Conservation (phyloP, 2,888 invertebrate species). For the Rotaria sp. region DNA sequence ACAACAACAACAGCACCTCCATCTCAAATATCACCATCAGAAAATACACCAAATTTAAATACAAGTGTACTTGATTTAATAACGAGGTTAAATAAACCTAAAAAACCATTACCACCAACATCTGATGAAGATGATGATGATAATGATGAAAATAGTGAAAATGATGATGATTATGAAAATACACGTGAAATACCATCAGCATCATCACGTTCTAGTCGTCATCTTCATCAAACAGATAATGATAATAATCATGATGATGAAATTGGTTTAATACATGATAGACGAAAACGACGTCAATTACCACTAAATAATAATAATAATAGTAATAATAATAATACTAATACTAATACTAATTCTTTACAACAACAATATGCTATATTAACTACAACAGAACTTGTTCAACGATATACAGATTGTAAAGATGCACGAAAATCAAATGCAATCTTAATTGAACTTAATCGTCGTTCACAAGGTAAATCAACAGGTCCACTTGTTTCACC, state of each 20-base stretch:
- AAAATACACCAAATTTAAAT: conserved; percentile 7
- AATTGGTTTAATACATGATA: background rate
- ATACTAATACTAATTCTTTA: background rate
- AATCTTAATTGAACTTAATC: conserved; percentile 3
- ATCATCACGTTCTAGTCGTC: background rate
- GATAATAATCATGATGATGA: background rate
- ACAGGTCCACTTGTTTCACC: conserved; percentile 12
- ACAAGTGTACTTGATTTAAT: conserved; percentile 24
- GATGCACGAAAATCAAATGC: conserved; percentile 2
- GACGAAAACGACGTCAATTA: background rate
- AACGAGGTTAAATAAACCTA: background rate
- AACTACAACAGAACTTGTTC: background rate
- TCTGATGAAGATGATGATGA: background rate
- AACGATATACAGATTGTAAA: conserved; percentile 11
- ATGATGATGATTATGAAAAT: background rate
- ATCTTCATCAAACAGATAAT: background rate
- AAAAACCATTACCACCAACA: background rate
- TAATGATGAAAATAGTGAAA: background rate
- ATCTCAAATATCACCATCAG: background rate
- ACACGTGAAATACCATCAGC: background rate
- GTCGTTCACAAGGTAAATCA: conserved; percentile 27
- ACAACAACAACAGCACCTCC: background rate
- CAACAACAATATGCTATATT: conserved; percentile 2
- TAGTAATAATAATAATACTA: background rate
- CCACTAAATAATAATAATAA: background rate